Percentiles rank a stretch among this genome's conserved stretches.
phyloP scores from a whole-genome alignment of 2,113 vertebrate species.

The Anguilla japonica region DNA sequence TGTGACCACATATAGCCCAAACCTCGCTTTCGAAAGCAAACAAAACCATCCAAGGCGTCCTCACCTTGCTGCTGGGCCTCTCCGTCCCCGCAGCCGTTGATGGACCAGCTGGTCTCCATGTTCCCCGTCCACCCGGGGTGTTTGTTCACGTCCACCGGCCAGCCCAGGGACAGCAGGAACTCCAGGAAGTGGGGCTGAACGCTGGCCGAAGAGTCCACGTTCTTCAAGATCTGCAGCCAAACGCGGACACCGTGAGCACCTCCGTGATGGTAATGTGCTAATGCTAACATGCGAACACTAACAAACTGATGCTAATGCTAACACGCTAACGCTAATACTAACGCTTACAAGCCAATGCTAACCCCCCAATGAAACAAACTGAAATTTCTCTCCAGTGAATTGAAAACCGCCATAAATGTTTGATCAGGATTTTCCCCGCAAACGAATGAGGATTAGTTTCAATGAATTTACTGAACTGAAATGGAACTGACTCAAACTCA shows the following conservation, averaged over 20 bases:
- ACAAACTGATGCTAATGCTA: too few relatives aligned
- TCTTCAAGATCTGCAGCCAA: slow-evolving; percentile 82
- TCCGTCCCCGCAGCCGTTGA: slow-evolving; percentile 77
- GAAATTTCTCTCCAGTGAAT: too few relatives aligned
- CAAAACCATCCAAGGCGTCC: neutral
- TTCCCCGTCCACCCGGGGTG: slow-evolving; percentile 95
- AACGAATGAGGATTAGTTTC: too few relatives aligned
- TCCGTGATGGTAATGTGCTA: neutral
- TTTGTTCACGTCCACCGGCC: slow-evolving; percentile 87
- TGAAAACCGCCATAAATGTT: too few relatives aligned
- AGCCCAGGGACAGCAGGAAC: slow-evolving; percentile 91
- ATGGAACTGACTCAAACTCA: too few relatives aligned
- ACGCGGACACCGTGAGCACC: neutral
- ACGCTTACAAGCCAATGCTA: neutral
- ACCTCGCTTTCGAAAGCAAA: too few relatives aligned
- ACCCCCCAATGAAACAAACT: too few relatives aligned
- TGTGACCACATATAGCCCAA: too few relatives aligned
- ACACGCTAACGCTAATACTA: neutral
- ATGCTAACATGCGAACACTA: neutral
- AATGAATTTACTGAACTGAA: too few relatives aligned
- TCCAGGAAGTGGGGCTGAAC: slow-evolving; percentile 93
- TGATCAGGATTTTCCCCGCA: too few relatives aligned
- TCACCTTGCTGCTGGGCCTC: slow-evolving; percentile 78
- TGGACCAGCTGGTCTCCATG: slow-evolving; percentile 90
- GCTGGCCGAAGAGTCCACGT: slow-evolving; percentile 85